A percentile compares a stretch with the other conserved stretches of the same genome.
These are phyloP conservation scores for Cisticola juncidis DNA, from an alignment of 2,113 vertebrate genomes.

Conservation along the genomic window DNA sequence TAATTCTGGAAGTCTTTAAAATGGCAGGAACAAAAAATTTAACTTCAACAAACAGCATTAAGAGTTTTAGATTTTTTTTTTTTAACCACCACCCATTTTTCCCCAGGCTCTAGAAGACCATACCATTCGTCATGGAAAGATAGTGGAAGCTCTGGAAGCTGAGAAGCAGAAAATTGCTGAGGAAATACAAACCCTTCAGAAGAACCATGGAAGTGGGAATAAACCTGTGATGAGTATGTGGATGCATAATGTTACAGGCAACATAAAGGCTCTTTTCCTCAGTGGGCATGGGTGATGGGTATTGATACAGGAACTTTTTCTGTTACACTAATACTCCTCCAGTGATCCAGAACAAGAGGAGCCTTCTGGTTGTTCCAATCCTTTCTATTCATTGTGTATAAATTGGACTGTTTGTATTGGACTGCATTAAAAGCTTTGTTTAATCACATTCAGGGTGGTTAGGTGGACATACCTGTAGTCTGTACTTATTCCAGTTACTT, in stretches of 20 bases:
- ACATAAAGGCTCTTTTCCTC: not conserved
- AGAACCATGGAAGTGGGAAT: conserved; percentile 56
- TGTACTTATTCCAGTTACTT: not conserved
- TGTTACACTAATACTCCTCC: not conserved
- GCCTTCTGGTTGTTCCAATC: not conserved
- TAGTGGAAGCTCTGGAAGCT: conserved; percentile 89
- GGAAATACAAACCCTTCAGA: conserved; percentile 86
- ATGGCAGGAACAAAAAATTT: not conserved
- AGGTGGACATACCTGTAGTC: not conserved
- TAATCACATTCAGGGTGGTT: not conserved
- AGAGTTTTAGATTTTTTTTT: not conserved
- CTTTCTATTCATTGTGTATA: not conserved
- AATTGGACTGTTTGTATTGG: too few relatives aligned
- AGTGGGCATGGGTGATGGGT: not conserved
- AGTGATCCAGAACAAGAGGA: not conserved
- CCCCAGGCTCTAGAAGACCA: conserved; percentile 87
- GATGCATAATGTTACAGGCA: not conserved
- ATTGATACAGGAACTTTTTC: not conserved
- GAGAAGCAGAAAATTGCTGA: conserved; percentile 90
- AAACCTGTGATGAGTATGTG: conserved; percentile 34
- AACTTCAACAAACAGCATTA: not conserved
- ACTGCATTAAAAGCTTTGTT: not conserved
- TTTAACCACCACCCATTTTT: not conserved
- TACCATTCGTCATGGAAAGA: conserved; percentile 82
- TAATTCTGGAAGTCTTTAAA: not conserved